Evolutionary conservation across 1,140 invertebrate species (phyloP).

Genomic region (Phymorhynchus buccinoides): DNA sequence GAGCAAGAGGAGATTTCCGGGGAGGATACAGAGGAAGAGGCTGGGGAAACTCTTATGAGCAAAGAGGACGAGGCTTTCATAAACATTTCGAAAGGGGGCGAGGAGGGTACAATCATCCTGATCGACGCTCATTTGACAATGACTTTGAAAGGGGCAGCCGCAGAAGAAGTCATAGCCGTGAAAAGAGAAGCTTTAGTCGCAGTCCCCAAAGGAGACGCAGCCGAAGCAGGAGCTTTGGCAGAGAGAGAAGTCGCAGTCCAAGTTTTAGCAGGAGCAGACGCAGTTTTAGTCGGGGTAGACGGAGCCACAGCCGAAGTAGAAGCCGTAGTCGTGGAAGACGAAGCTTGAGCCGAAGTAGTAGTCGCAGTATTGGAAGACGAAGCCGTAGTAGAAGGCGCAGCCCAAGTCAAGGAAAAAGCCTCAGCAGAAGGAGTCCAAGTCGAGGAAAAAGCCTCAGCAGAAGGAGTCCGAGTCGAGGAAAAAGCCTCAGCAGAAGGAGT

Average conservation of each 20-base stretch:
- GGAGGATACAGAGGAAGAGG: conserved; percentile 9
- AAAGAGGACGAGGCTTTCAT: neutral
- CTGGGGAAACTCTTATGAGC: conserved; percentile 16
- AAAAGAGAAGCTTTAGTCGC: neutral
- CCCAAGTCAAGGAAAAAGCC: neutral
- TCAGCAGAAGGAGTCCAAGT: conserved; percentile 4
- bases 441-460: neutral
- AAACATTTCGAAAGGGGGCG: neutral
- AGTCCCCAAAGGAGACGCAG: conserved; percentile 29
- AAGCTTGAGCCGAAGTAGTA: neutral
- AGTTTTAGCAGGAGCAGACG: conserved; percentile 10
- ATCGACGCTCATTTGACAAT: neutral
- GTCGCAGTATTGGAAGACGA: conserved; percentile 15
- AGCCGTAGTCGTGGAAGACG: conserved; percentile 28
- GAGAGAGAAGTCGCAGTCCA: conserved; percentile 36
- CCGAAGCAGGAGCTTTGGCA: conserved; percentile 30
- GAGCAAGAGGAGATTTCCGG: conserved; percentile 25
- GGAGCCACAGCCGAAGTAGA: conserved; percentile 24
- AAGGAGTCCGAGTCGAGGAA: conserved; percentile 2
- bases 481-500: conserved; percentile 1
- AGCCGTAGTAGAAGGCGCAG: conserved; percentile 18
- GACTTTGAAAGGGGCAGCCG: neutral
- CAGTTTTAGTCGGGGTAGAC: neutral
- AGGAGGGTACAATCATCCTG: neutral
- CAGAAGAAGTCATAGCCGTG: neutral